Base-by-base conservation (phyloP, 2,113 vertebrate species). In the Hydrolagus affinis region DNA sequence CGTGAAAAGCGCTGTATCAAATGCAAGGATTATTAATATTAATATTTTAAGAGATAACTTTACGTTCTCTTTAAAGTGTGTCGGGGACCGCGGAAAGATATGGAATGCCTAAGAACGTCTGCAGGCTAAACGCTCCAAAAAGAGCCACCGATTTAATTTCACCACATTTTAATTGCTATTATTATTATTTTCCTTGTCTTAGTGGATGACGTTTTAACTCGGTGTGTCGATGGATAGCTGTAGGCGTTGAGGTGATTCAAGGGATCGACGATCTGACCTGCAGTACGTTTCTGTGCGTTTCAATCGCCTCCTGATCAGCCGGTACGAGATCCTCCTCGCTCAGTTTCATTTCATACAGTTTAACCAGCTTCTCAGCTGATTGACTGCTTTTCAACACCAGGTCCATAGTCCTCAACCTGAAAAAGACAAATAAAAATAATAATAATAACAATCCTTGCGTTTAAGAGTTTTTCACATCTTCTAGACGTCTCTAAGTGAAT, bases 261-360 rank as follows among this genome's bases (percentile, higher is more conserved):
- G 56, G 30, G 8, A 25, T 75, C 0, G 23, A 0, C 25, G 64
- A 11, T 64, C 91, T 88, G 30, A 98, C 98, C 93, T 87, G 91
- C 0, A 98, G 86, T 0, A 94, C 91, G 0, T 91, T 88, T 72
- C 91, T 89, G 87, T 98, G 95, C n/a, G 89, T 89, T 12, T 95
- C 93, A 85, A 99, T 94, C 56, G 95, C 93, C 0, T 86, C 62
- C 11, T 93, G 92, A 90, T 98, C 95, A 0, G 96, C 93, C 0
- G 96, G 95, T 1, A 99, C 95, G 0, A 94, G 93, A 89, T 98
- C 96, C 87, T 99, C 98, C 86, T 98, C 97, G 88, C 96, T 98
- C 80, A 99, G 90, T 87, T 95, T 94, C 86, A 93, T 94, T 92
- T 99, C 97, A 0, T 94, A 96, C 70, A 94, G 96, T 87, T 93